phyloP scores from a whole-genome alignment of 2,113 vertebrate species.

The Macroglossus sobrinus region DNA sequence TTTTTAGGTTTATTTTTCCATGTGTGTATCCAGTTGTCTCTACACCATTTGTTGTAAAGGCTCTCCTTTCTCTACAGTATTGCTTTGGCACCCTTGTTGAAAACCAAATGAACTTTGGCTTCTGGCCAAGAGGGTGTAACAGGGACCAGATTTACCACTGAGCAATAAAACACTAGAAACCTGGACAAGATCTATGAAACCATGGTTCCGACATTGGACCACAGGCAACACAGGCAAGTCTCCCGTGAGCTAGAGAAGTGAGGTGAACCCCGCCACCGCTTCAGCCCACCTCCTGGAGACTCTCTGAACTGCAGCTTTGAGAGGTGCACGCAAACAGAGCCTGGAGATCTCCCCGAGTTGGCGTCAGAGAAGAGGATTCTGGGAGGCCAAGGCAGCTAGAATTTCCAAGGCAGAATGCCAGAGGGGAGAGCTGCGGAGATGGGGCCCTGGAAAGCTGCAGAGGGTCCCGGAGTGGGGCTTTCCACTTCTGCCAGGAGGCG shows the following conservation, averaged over 20 bases:
- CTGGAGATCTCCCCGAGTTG: neutral
- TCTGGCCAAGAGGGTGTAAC: neutral
- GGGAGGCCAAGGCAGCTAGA: neutral
- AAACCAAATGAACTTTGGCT: neutral
- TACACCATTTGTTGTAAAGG: neutral
- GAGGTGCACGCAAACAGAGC: neutral
- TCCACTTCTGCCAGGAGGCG: rapidly evolving
- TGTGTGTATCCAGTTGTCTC: neutral
- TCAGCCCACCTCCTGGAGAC: neutral
- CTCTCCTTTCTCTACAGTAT: neutral
- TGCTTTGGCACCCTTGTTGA: neutral
- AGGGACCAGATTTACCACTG: neutral
- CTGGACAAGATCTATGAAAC: neutral
- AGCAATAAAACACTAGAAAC: neutral
- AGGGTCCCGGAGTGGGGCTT: rapidly evolving
- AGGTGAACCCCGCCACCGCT: rapidly evolving
- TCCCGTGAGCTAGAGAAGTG: neutral
- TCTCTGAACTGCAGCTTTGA: neutral
- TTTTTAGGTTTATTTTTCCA: neutral
- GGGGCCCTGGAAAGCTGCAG: neutral
- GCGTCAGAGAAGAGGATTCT: neutral
- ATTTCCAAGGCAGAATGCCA: neutral
- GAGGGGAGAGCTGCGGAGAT: neutral
- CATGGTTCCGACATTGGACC: neutral
- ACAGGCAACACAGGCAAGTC: neutral